These are phyloP conservation scores for Scaptomyza reducta DNA, from an alignment of 2,888 invertebrate species.

Conservation along the genomic window DNA sequence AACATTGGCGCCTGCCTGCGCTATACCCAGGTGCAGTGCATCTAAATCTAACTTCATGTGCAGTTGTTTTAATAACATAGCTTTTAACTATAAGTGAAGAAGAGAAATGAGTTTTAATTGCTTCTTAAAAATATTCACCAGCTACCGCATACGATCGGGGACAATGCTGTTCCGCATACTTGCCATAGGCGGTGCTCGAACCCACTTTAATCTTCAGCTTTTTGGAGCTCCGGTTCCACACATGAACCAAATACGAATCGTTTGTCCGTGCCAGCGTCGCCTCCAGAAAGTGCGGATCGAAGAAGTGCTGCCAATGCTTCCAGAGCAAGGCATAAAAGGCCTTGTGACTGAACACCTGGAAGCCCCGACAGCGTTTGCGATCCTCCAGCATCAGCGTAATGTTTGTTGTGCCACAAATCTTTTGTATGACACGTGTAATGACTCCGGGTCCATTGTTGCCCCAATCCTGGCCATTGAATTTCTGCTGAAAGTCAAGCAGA, in stretches of 20 bases:
- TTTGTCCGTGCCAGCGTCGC: constrained; percentile 70
- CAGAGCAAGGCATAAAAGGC: constrained; percentile 63
- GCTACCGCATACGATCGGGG: constrained; percentile 80
- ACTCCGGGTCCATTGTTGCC: constrained; percentile 85
- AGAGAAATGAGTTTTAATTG: not conserved
- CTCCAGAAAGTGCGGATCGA: constrained; percentile 84
- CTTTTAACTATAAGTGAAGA: not conserved
- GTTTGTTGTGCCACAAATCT: constrained; percentile 85
- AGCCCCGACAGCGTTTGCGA: constrained; percentile 86
- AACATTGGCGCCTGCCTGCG: constrained; percentile 92
- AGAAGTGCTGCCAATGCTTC: constrained; percentile 64
- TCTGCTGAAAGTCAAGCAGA: constrained; percentile 85
- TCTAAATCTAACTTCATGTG: constrained; percentile 57
- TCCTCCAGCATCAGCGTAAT: constrained; percentile 85
- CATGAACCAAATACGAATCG: constrained; percentile 75
- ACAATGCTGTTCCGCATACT: constrained; percentile 80
- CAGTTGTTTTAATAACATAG: not conserved
- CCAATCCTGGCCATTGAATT: constrained; percentile 87
- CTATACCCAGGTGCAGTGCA: constrained; percentile 90
- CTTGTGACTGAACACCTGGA: constrained; percentile 87
- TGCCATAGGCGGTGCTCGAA: constrained; percentile 79
- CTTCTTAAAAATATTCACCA: constrained; percentile 71
- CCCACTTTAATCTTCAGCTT: constrained; percentile 68
- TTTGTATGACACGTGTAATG: constrained; percentile 87
- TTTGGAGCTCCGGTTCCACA: constrained; percentile 82